These are phyloP conservation scores for Tachysurus fulvidraco DNA, from an alignment of 2,113 vertebrate species.

Conservation along the genomic window DNA sequence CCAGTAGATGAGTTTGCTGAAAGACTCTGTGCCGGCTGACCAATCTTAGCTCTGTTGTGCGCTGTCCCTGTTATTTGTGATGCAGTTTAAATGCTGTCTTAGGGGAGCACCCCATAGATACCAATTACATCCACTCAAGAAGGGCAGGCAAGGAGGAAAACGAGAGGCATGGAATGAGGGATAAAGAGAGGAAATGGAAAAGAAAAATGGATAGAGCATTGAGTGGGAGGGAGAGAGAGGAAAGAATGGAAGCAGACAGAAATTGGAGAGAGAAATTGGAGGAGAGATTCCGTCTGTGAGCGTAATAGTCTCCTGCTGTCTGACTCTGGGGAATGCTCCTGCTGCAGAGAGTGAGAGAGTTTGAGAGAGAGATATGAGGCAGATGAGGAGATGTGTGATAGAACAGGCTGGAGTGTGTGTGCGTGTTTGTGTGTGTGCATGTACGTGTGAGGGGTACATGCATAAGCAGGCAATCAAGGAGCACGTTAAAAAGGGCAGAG, in stretches of 20 bases:
- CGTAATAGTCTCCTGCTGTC: constrained; percentile 73
- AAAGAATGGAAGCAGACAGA: constrained; percentile 62
- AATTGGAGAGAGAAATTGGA: constrained; percentile 70
- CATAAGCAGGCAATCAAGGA: constrained; percentile 29
- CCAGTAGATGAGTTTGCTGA: constrained; percentile 7
- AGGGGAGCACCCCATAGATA: constrained; percentile 72
- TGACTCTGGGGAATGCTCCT: constrained; percentile 67
- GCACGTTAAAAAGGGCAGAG: constrained; percentile 37
- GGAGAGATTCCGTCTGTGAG: constrained; percentile 73
- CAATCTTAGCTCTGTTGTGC: constrained; percentile 15
- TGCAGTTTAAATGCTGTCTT: constrained; percentile 73
- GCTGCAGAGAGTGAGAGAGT: constrained; percentile 57
- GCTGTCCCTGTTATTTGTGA: constrained; percentile 55
- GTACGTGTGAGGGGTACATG: constrained; percentile 35
- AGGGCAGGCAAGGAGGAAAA: constrained; percentile 53
- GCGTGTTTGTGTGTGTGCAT: neutral
- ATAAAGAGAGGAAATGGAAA: neutral
- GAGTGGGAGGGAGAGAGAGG: constrained; percentile 55
- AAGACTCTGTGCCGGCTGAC: constrained; percentile 25
- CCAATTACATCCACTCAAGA: constrained; percentile 77
- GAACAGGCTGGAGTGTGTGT: neutral
- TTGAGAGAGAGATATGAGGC: neutral
- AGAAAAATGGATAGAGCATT: constrained; percentile 20
- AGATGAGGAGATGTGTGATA: neutral
- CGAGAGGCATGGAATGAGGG: constrained; percentile 31